Evolutionary conservation across 2,113 vertebrate species (phyloP).

Genomic region (Camelus dromedarius): DNA sequence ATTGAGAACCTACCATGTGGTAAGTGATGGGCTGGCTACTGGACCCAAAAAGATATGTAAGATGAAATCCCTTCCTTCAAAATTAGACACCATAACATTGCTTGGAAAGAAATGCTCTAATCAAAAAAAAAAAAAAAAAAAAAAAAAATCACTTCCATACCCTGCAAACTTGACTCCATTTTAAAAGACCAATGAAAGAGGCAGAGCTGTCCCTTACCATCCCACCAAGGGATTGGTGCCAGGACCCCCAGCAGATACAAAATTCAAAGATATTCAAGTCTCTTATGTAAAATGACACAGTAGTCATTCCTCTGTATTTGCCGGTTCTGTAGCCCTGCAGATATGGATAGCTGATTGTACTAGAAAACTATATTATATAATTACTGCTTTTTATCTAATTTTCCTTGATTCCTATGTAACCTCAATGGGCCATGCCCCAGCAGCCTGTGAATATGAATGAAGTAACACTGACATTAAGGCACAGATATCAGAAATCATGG

Average conservation of each 20-base stretch:
- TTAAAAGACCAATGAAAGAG: not conserved
- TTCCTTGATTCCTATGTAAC: conserved; percentile 10
- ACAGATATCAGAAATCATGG: not conserved
- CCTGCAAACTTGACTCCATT: not conserved
- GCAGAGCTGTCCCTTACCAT: not conserved
- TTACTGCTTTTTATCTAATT: not conserved
- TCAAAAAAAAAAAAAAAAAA: not conserved
- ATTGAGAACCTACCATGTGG: not conserved
- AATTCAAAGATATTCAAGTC: not conserved
- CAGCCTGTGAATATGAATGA: not conserved
- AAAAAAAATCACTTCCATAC: not conserved
- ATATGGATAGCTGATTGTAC: not conserved
- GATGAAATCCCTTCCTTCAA: not conserved
- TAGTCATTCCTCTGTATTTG: not conserved
- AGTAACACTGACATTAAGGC: not conserved
- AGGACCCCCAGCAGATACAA: not conserved
- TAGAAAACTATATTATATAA: not conserved
- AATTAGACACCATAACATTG: not conserved
- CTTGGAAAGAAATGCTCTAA: not conserved
- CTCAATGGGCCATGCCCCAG: not conserved
- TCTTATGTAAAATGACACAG: not conserved
- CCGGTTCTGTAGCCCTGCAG: not conserved
- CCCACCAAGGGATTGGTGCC: not conserved
- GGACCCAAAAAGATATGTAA: not conserved
- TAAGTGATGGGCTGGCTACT: not conserved